Evolutionary conservation across 1,140 invertebrate genomes (phyloP).

Genomic region (Trichomalopsis sarcophagae): DNA sequence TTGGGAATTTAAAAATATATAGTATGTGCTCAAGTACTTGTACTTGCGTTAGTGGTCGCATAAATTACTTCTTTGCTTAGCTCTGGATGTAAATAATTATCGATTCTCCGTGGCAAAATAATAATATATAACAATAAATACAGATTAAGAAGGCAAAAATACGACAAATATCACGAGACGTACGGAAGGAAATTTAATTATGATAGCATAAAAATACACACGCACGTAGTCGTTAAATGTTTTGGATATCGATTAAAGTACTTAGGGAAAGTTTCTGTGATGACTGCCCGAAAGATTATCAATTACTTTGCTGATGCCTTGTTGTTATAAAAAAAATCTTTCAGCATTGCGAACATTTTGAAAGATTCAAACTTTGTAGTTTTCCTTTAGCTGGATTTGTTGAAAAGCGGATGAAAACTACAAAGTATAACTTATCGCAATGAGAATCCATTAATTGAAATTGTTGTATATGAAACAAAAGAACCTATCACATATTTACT

Average conservation of each 20-base stretch:
- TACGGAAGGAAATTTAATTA: not conserved
- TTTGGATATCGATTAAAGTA: conserved; percentile 1
- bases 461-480: not conserved
- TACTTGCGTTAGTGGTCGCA: conserved; percentile 6
- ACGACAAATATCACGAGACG: not conserved
- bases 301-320: not conserved
- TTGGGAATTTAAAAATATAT: not conserved
- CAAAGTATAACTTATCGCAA: not conserved
- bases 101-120: not conserved
- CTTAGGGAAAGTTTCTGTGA: conserved; percentile 31
- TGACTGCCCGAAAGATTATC: not conserved
- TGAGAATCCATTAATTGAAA: not conserved
- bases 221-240: not conserved
- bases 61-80: conserved; percentile 39
- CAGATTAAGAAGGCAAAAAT: not conserved
- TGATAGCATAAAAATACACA: not conserved
- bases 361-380: too few species aligned
- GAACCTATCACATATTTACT: not conserved
- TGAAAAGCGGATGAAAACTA: not conserved
- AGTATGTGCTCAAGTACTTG: not conserved
- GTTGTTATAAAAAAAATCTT: not conserved
- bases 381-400: not conserved
- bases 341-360: not conserved
- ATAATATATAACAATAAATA: not conserved
- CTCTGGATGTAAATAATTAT: conserved; percentile 26